phyloP scores from a whole-genome alignment of 2,113 vertebrate species.

The Antechinus flavipes region DNA sequence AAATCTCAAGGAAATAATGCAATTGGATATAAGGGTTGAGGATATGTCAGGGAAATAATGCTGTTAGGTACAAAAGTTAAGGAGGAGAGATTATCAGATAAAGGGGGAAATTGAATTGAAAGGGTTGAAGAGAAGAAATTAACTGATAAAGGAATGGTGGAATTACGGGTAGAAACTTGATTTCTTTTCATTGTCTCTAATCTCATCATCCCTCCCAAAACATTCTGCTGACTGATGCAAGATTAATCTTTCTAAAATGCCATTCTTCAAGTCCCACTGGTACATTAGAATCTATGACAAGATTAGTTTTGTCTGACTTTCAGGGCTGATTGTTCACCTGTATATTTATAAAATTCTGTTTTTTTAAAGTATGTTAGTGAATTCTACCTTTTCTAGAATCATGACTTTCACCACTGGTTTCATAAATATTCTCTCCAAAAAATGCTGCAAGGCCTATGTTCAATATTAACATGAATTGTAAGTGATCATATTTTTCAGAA shows the following conservation, averaged over 20 bases:
- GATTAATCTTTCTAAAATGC: neutral
- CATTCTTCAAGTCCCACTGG: neutral
- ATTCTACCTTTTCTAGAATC: neutral
- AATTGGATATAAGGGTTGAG: neutral
- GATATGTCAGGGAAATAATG: neutral
- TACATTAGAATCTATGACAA: neutral
- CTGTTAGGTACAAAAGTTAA: neutral
- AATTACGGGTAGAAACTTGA: neutral
- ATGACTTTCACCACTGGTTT: neutral
- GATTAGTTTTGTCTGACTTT: neutral
- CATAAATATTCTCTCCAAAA: neutral
- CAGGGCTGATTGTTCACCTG: neutral
- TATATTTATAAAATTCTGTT: neutral
- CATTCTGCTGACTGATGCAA: neutral
- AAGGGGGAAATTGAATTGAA: neutral
- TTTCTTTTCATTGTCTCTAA: neutral
- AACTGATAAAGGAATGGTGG: neutral
- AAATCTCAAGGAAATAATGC: neutral
- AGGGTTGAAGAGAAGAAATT: neutral
- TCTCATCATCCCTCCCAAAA: neutral
- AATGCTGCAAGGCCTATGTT: neutral
- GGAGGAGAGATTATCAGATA: neutral
- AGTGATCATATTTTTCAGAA: conserved; percentile 35
- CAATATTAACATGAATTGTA: conserved; percentile 38
- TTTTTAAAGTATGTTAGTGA: neutral